Evolutionary conservation across 2,888 invertebrate species (phyloP).

Genomic region (Apamea crenata): DNA sequence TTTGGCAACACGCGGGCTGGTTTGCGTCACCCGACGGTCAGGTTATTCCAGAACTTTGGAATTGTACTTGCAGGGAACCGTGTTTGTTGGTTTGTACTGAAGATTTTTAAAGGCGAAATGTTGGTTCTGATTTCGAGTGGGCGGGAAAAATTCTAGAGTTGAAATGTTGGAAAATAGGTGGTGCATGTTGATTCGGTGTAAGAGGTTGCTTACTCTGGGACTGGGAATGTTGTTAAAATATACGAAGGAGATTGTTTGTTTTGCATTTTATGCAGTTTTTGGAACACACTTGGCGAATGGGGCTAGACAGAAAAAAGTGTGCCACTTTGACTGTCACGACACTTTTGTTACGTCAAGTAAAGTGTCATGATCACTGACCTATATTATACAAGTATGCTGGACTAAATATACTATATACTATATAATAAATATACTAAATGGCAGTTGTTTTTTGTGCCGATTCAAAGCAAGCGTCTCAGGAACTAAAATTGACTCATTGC

Average conservation of each 20-base stretch:
- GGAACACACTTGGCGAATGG: too few species aligned
- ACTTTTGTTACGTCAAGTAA: too few species aligned
- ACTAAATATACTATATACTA: too few species aligned
- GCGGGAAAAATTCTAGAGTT: not conserved
- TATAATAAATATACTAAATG: too few species aligned
- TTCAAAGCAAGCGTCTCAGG: too few species aligned
- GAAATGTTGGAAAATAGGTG: not conserved
- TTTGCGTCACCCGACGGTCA: slow-evolving; percentile 50
- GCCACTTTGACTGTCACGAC: too few species aligned
- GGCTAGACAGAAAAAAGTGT: too few species aligned
- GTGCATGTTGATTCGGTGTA: not conserved
- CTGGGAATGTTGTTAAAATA: too few species aligned
- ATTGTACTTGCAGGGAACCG: slow-evolving; percentile 28
- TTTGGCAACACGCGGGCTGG: slow-evolving; percentile 61
- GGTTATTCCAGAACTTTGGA: slow-evolving; percentile 41
- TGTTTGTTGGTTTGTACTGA: slow-evolving; percentile 20
- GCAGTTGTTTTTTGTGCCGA: too few species aligned
- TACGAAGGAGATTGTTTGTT: not conserved
- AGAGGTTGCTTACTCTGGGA: not conserved
- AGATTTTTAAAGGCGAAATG: not conserved
- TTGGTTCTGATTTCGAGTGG: slow-evolving; percentile 3
- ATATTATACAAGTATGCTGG: too few species aligned
- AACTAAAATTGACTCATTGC: too few species aligned
- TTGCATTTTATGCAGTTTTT: not conserved
- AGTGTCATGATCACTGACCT: too few species aligned